Percentiles rank a stretch among this genome's conserved stretches.
phyloP scores from a whole-genome alignment of 1,140 invertebrate genomes.

The Heliconius hewitsoni region DNA sequence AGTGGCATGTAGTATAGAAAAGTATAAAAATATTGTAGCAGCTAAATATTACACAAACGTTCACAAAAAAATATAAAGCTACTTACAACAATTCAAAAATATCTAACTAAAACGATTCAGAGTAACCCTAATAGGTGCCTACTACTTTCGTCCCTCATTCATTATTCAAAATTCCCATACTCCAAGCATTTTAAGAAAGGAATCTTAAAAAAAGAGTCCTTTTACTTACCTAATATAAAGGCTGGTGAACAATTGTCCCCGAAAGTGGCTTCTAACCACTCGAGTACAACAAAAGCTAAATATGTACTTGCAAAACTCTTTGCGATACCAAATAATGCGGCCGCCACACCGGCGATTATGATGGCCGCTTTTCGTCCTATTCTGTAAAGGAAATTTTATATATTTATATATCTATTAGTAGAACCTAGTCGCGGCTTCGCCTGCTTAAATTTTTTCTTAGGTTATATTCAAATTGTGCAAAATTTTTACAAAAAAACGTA shows the following conservation, averaged over 20 bases:
- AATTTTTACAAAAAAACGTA: too few species aligned
- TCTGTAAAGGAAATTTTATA: slow-evolving; percentile 39
- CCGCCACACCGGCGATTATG: slow-evolving; percentile 49
- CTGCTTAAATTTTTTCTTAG: too few species aligned
- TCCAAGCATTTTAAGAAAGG: neutral
- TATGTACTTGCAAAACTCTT: slow-evolving; percentile 55
- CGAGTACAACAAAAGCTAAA: slow-evolving; percentile 46
- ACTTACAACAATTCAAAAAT: neutral
- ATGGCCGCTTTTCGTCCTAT: slow-evolving; percentile 56
- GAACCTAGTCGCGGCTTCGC: too few species aligned
- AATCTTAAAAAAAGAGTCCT: neutral
- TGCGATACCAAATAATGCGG: slow-evolving; percentile 49
- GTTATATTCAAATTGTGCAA: too few species aligned
- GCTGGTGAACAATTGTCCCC: slow-evolving; percentile 50
- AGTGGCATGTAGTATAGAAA: neutral
- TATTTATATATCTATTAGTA: neutral
- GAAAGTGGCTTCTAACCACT: slow-evolving; percentile 55
- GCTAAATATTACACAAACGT: too few species aligned
- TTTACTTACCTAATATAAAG: slow-evolving; percentile 38
- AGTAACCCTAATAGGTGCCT: neutral
- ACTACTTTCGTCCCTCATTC: neutral
- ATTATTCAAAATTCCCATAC: neutral
- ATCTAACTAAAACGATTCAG: neutral
- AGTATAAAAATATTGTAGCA: neutral
- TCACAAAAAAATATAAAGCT: neutral